Evolutionary conservation across 2,797 vertebrate species (phyloP).

Genomic region (Aythya fuligula): DNA sequence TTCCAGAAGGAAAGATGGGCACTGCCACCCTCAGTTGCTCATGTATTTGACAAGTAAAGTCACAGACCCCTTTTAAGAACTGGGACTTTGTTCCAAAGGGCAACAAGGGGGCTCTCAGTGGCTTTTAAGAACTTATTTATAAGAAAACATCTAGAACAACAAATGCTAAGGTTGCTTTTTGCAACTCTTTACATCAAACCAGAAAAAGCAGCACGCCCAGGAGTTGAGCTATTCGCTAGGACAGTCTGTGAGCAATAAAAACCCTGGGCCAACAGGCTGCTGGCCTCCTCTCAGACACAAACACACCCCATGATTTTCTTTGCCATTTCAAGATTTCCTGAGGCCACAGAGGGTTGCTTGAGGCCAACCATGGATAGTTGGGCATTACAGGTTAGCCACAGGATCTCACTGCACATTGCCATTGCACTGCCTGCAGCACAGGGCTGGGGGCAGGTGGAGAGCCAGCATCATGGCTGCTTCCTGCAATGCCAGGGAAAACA

Average conservation of each 20-base stretch:
- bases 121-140: background rate
- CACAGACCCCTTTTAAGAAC: background rate
- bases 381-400: accelerated
- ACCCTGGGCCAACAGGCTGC: background rate
- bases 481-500: background rate
- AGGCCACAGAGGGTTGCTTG: background rate
- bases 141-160: background rate
- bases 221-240: background rate
- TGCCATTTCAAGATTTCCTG: background rate
- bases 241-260: background rate
- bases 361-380: accelerated
- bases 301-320: background rate
- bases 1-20: background rate
- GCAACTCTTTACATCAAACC: background rate
- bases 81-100: background rate
- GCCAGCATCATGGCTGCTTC: background rate
- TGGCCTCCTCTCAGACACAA: background rate
- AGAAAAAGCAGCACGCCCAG: background rate
- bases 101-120: background rate
- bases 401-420: background rate
- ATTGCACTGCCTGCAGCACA: background rate
- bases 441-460: background rate
- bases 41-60: background rate
- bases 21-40: background rate
- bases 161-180: background rate